phyloP scores from a whole-genome alignment of 2,797 vertebrate species.

The Yasuhikotakia modesta region DNA sequence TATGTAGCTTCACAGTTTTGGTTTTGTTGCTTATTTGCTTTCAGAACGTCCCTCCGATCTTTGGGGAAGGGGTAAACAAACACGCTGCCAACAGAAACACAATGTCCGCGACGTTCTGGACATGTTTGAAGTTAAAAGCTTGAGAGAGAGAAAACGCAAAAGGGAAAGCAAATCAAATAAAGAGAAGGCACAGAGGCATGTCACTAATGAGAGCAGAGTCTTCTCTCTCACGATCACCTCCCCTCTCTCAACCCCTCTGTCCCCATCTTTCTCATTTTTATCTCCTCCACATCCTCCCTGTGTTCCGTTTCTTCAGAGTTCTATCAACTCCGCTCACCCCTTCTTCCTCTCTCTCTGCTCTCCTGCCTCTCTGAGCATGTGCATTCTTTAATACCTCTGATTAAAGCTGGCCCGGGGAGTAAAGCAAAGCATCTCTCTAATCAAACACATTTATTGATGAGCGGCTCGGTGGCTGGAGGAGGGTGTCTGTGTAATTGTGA shows the following conservation, averaged over 20 bases:
- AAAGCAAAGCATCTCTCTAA: slow-evolving; percentile 48
- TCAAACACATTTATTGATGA: slow-evolving; percentile 54
- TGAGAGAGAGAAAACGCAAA: slow-evolving; percentile 59
- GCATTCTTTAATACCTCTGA: slow-evolving; percentile 57
- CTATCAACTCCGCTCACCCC: slow-evolving; percentile 33
- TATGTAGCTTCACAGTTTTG: slow-evolving; percentile 19
- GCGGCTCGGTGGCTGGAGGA: slow-evolving; percentile 48
- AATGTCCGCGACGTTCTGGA: slow-evolving; percentile 27
- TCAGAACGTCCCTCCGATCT: slow-evolving; percentile 21
- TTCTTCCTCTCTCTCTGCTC: slow-evolving; percentile 27
- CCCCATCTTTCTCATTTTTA: slow-evolving; percentile 38
- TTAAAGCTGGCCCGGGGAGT: slow-evolving; percentile 56
- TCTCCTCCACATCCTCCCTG: slow-evolving; percentile 19
- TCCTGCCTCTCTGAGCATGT: slow-evolving; percentile 48
- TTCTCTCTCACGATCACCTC: slow-evolving; percentile 27
- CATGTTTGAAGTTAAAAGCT: slow-evolving; percentile 38
- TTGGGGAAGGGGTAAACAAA: slow-evolving; percentile 43
- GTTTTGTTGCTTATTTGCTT: slow-evolving; percentile 34
- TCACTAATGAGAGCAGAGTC: slow-evolving; percentile 41
- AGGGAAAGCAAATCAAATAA: slow-evolving; percentile 43
- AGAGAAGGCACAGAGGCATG: slow-evolving; percentile 16
- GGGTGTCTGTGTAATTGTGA: slow-evolving; percentile 46
- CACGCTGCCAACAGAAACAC: slow-evolving; percentile 41
- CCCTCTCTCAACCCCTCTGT: slow-evolving; percentile 11
- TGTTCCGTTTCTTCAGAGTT: slow-evolving; percentile 30